Evolutionary conservation across 2,113 vertebrate genomes (phyloP).

Genomic region (Phyllostomus discolor): DNA sequence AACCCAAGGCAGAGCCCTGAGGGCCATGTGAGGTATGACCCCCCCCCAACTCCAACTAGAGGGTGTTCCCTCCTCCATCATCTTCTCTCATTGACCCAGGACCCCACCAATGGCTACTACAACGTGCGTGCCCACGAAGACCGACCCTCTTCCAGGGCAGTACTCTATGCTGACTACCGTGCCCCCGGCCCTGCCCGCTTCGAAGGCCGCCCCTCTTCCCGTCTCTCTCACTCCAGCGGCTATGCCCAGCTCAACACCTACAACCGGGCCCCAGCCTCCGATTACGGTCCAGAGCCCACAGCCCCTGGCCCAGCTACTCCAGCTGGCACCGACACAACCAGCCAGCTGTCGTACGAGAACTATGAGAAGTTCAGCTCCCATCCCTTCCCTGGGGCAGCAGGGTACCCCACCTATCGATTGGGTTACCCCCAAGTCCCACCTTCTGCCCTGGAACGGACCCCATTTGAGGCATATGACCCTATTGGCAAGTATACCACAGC

Average conservation of each 20-base stretch:
- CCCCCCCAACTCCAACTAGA: neutral
- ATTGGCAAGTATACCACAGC: slow-evolving; percentile 87
- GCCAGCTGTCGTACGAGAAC: slow-evolving; percentile 91
- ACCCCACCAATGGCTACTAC: slow-evolving; percentile 97
- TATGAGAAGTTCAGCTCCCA: slow-evolving; percentile 88
- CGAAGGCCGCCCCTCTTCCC: slow-evolving; percentile 88
- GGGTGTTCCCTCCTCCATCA: neutral
- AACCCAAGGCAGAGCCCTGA: neutral
- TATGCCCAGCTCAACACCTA: slow-evolving; percentile 95
- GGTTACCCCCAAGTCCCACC: slow-evolving; percentile 85
- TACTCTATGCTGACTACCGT: slow-evolving; percentile 92
- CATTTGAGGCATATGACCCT: slow-evolving; percentile 79
- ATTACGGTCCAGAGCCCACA: slow-evolving; percentile 67
- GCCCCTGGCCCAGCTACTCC: slow-evolving; percentile 66
- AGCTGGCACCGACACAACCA: slow-evolving; percentile 77
- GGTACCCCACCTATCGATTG: slow-evolving; percentile 87
- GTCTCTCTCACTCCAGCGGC: slow-evolving; percentile 90
- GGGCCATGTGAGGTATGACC: neutral
- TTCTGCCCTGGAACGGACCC: slow-evolving; percentile 74
- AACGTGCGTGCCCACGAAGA: slow-evolving; percentile 95
- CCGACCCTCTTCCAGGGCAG: slow-evolving; percentile 85
- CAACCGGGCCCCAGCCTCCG: slow-evolving; percentile 73
- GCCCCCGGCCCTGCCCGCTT: slow-evolving; percentile 85
- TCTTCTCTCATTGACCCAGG: slow-evolving; percentile 76
- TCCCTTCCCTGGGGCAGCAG: slow-evolving; percentile 78